Evolutionary conservation across 2,888 invertebrate genomes (phyloP), one percentile per base, ranked within the genome.

Genomic region (Sphaerophoria taeniata): DNA sequence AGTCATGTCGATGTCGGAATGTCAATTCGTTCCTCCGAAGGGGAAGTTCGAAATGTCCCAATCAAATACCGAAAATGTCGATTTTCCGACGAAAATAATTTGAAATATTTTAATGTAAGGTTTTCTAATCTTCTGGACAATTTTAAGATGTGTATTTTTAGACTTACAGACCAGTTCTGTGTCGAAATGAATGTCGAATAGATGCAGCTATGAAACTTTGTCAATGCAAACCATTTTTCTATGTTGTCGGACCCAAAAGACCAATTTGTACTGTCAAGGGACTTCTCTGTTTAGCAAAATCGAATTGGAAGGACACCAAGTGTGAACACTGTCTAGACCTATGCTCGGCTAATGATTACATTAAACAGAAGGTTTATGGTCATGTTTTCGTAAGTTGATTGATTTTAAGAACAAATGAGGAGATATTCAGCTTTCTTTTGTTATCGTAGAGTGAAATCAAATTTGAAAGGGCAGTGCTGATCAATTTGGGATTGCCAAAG

Each of bases 111-210:
- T 69, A 82, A 85, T 33, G 91, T 91, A 75, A 49, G 47, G 16
- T 14, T 39, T 24, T 31, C 4, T 14, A 67, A 43, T 47, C 11
- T n/a, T 49, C 5, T 33, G 0, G 31, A 0, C 16, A 14, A 33
- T 49, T 24, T 43, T 43, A 9, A 43, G 9, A 39, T 39, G 1
- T 2, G 0, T 0, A 9, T 31, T 88, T 61, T 0, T 16, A 91
- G 91, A 87, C 87, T 14, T 92, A 92, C 74, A 88, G 89, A 12
- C 89, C 89, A 3, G 88, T 89, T 5, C 80, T 91, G 3, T 92
- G 92, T 72, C 89, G 90, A 43, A 88, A 90, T 36, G 90, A 90
- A 65, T 92, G 91, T 39, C 91, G 91, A 24, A 90, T 91, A n/a
- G 87, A 89, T 45, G 87, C 86, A 7, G 91, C 92, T 0, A 60